These are phyloP conservation scores for Drepana arcuata DNA, from an alignment of 1,140 invertebrate genomes.

Conservation along the genomic window DNA sequence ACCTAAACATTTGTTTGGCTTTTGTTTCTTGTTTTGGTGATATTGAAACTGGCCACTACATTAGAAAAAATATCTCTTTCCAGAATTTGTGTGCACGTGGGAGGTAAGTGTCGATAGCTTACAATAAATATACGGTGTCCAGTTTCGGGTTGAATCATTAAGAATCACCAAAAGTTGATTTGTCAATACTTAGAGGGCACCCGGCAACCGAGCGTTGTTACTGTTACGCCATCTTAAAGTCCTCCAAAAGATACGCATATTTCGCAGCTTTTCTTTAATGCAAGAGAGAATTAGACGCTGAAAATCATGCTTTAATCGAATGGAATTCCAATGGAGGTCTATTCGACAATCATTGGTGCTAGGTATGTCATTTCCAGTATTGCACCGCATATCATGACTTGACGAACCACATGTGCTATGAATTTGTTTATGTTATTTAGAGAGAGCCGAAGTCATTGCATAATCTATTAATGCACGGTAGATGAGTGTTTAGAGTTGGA, in stretches of 20 bases:
- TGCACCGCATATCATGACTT: conserved; percentile 55
- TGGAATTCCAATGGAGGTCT: conserved; percentile 34
- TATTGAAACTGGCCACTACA: conserved; percentile 72
- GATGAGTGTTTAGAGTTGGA: conserved; percentile 8
- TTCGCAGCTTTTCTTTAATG: conserved; percentile 48
- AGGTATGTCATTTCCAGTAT: conserved; percentile 60
- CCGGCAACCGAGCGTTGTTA: conserved; percentile 66
- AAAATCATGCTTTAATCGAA: conserved; percentile 45
- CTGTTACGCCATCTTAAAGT: conserved; percentile 71
- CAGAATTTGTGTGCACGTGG: conserved; percentile 69
- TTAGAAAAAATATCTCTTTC: conserved; percentile 73
- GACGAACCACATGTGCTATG: conserved; percentile 61
- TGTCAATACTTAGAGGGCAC: conserved; percentile 63
- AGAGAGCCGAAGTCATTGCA: conserved; percentile 34
- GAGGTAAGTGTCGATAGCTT: conserved; percentile 67
- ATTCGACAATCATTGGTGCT: conserved; percentile 42
- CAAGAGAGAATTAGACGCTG: conserved; percentile 40
- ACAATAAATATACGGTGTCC: conserved; percentile 43
- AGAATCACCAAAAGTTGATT: conserved; percentile 55
- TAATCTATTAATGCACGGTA: conserved; percentile 41
- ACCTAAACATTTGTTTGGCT: conserved; percentile 63
- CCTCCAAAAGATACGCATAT: conserved; percentile 66
- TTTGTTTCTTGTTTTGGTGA: conserved; percentile 73
- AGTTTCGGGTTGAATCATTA: conserved; percentile 40
- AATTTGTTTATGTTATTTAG: conserved; percentile 60